These are phyloP conservation scores for Helicolenus hilgendorfi DNA, from an alignment of 2,797 vertebrate genomes.

Conservation along the genomic window DNA sequence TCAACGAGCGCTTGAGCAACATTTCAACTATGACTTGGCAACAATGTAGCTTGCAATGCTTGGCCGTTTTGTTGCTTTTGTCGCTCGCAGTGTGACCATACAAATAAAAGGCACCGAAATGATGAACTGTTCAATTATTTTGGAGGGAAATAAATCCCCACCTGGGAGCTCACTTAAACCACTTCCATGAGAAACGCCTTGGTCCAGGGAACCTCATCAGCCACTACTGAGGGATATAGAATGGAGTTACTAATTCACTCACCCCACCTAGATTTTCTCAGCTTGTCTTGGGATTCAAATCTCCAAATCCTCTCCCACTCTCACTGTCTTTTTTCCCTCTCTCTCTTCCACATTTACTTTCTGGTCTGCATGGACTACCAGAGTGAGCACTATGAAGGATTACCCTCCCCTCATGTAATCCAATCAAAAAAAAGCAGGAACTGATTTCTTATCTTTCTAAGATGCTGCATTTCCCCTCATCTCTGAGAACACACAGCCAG, in stretches of 20 bases:
- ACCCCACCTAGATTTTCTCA: constrained; percentile 47
- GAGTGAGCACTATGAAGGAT: constrained; percentile 86
- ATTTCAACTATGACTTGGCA: neutral
- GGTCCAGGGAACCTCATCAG: constrained; percentile 44
- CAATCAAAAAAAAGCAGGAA: constrained; percentile 90
- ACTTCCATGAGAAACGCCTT: constrained; percentile 9
- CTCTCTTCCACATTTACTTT: constrained; percentile 79
- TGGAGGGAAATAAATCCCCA: neutral
- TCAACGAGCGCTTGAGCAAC: neutral
- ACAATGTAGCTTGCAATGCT: neutral
- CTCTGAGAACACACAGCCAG: constrained; percentile 83
- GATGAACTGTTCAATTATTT: neutral
- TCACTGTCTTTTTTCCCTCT: constrained; percentile 3
- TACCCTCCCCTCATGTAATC: constrained; percentile 88
- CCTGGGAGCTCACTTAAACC: neutral
- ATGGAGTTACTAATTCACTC: constrained; percentile 67
- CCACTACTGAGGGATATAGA: constrained; percentile 14
- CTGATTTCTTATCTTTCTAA: constrained; percentile 92
- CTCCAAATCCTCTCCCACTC: constrained; percentile 67
- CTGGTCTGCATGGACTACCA: constrained; percentile 73
- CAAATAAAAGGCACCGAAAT: neutral
- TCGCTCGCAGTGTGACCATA: neutral
- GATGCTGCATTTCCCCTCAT: constrained; percentile 89
- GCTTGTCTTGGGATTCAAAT: constrained; percentile 70
- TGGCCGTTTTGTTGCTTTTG: neutral